Base-by-base conservation (phyloP, 2,113 vertebrate genomes). In the Calcarius ornatus region DNA sequence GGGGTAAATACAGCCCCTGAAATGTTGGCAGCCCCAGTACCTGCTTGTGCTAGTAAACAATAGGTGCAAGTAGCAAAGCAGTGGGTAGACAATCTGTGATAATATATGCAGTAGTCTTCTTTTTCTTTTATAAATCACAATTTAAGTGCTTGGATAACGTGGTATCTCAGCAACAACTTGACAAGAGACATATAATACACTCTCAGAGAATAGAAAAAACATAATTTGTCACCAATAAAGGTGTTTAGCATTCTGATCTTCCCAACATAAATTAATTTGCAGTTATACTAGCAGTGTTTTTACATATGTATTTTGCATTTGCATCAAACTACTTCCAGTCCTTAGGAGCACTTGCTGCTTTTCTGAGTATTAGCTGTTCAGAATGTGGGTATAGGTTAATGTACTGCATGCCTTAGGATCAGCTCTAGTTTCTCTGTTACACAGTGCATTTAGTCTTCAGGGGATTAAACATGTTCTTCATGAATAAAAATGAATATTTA, bases 161-260 rank as follows among this genome's bases (percentile, higher is more conserved):
- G 89, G 95, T 98, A 97, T 96, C 97, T 97, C 95, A 60, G 97
- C 97, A 98, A 98, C 97, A 98, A 97, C 97, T 98, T 97, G 96
- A 98, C 89, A 98, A 96, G 96, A 97, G 97, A 98, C 60, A 50
- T 97, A 97, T 97, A 98, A 98, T 96, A 93, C 42, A 91, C 80
- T 97, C 90, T 96, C 86, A 68, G 94, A 97, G 96, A 98, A 96
- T 17, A 95, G 95, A 70, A 91, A 69, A 92, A 93, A 86, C 83
- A 94, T 84, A 28, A 78, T 96, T 98, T 97, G 96, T 96, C 92
- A 97, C 94, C 73, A 93, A 68, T 95, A 93, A 97, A 97, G 94
- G 96, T 97, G 92, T 95, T 98, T 97, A 98, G 96, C 89, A 98
- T 98, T 97, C 97, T 95, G 80, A 85, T 92, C 88, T 66, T 96